Evolutionary conservation across 2,888 invertebrate species (phyloP), one percentile per base, ranked within the genome.

Genomic region (Galerucella calmariensis): DNA sequence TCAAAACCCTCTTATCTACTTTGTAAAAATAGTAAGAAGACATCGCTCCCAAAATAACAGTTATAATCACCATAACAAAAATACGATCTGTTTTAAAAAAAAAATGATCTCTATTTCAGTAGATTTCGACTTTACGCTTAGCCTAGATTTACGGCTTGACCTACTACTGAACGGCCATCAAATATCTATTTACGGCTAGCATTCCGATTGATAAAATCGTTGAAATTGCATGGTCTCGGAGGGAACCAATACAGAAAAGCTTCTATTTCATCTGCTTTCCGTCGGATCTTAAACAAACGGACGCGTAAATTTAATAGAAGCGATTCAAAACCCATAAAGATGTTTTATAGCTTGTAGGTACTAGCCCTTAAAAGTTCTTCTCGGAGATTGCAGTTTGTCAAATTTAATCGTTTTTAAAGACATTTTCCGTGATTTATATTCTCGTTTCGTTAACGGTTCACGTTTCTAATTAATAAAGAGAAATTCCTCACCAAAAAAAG

Each of bases 131-230:
- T 86, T 86, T 86, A 86, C 83, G 84, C 82, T 83, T 83, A 82
- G 63, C 82, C 83, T 83, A 82, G 63, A 81, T 86, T 86, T 86
- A 86, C 86, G 85, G 85, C 85, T 85, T 85, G 82, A 84, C 84
- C 84, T 82, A 83, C 83, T 85, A 83, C 83, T 85, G 85, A 86
- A 83, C 83, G 83, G 84, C 83, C 82, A 85, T 86, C 86, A 85
- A 86, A 85, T 80, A 83, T 79, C 83, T 84, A 84, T 86, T 86
- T 86, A 87, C 85, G 74, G 69, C 83, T 41, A 58, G 16, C 56
- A 58, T 58, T 68, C 41, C 67, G 20, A 44, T 68, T 59, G 68
- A 68, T 53, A 65, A 46, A 65, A 46, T 46, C 44, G 63, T 65
- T 46, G 58, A 27, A 68, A 68, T 68, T 53, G 16, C 56, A 56